Evolutionary conservation across 1,140 invertebrate genomes (phyloP).

Genomic region (Drosophila seguyi): DNA sequence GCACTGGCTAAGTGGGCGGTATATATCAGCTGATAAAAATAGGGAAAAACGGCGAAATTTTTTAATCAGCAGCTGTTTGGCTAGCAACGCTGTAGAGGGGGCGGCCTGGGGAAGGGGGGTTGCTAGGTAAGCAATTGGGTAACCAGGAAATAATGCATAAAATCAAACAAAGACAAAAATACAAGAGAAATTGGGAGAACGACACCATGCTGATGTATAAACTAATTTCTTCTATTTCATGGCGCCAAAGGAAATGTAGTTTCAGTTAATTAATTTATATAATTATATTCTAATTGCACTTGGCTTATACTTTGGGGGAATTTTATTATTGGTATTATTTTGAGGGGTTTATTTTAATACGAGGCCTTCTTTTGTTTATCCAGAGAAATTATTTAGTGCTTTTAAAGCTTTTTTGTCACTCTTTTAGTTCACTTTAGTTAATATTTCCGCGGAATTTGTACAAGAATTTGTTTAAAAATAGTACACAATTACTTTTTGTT

Average conservation of each 20-base stretch:
- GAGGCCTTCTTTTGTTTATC: too few relatives aligned
- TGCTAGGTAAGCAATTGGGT: slow-evolving; percentile 9
- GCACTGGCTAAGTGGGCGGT: slow-evolving; percentile 13
- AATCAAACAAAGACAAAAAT: slow-evolving; percentile 6
- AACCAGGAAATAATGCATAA: slow-evolving; percentile 31
- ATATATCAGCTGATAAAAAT: slow-evolving; percentile 41
- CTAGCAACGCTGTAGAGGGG: too few relatives aligned
- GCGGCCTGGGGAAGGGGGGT: background rate
- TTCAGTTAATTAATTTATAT: background rate
- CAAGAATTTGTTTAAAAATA: background rate
- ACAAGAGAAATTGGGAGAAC: background rate
- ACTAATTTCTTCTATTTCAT: background rate
- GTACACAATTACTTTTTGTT: background rate
- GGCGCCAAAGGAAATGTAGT: background rate
- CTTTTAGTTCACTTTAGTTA: background rate
- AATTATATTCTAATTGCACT: background rate
- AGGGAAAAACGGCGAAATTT: slow-evolving; percentile 6
- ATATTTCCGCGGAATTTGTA: background rate
- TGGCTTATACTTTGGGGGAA: background rate
- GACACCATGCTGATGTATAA: background rate
- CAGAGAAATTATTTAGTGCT: too few relatives aligned
- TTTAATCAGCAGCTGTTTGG: slow-evolving; percentile 15
- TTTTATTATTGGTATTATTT: background rate
- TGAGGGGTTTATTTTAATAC: background rate
- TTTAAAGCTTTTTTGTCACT: background rate